These are phyloP conservation scores for Kryphioiulus occultus DNA, from an alignment of 2,888 invertebrate genomes.

Conservation along the genomic window DNA sequence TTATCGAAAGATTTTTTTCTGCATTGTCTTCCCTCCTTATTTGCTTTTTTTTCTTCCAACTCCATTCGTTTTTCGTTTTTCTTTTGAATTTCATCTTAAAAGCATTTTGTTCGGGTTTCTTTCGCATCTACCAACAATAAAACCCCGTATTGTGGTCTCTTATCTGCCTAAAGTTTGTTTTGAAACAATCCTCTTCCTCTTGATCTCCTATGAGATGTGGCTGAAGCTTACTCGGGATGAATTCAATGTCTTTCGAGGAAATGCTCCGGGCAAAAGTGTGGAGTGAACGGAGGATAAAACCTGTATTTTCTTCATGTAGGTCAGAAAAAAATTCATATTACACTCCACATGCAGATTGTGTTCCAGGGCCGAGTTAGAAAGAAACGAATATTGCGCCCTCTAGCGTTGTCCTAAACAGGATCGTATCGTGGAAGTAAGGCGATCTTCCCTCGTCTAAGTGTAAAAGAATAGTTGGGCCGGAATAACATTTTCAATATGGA, in stretches of 20 bases:
- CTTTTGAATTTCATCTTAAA: slow-evolving; percentile 31
- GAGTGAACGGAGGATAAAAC: not conserved
- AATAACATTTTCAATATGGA: too few relatives aligned
- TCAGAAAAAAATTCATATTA: not conserved
- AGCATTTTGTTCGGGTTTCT: slow-evolving; percentile 16
- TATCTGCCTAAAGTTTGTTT: slow-evolving; percentile 19
- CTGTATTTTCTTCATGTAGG: not conserved
- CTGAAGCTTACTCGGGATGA: not conserved
- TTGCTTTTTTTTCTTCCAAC: not conserved
- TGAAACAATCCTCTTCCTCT: slow-evolving; percentile 2
- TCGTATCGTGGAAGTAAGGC: too few relatives aligned
- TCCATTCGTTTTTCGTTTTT: not conserved
- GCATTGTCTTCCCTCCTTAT: not conserved
- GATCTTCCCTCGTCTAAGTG: too few relatives aligned
- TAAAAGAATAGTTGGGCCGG: too few relatives aligned
- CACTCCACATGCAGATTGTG: not conserved
- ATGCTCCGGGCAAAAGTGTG: not conserved
- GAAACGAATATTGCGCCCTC: not conserved
- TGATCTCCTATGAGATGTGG: slow-evolving; percentile 26
- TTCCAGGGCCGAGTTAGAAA: not conserved
- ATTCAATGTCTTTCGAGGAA: not conserved
- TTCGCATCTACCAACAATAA: slow-evolving; percentile 12
- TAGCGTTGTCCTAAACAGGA: not conserved
- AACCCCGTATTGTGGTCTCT: not conserved
- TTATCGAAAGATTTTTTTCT: slow-evolving; percentile 1